phyloP scores from a whole-genome alignment of 2,888 invertebrate genomes.

The Stenoptilia bipunctidactyla region DNA sequence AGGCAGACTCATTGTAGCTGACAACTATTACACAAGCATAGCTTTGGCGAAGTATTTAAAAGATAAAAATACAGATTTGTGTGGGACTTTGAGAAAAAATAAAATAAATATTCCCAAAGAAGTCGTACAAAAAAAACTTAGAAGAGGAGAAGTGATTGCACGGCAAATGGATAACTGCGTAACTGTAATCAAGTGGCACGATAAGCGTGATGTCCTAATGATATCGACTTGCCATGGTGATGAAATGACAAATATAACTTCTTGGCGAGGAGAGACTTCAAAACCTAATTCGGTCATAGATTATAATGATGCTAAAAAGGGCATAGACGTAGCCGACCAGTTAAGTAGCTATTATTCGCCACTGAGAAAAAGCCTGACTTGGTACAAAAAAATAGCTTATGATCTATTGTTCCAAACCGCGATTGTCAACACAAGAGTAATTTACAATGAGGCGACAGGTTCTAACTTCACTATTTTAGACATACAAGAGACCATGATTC shows the following conservation, averaged over 20 bases:
- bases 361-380: constrained; percentile 7
- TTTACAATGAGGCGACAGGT: constrained; percentile 6
- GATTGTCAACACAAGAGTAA: constrained; percentile 5
- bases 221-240: constrained; percentile 17
- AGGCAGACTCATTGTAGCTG: constrained; percentile 14
- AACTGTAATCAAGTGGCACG: constrained; percentile 17
- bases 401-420: constrained; percentile 4
- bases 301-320: constrained; percentile 13
- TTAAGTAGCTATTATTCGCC: constrained; percentile 11
- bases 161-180: constrained; percentile 14
- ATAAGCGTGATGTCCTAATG: constrained; percentile 16
- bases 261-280: not conserved
- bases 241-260: constrained; percentile 9
- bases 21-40: constrained; percentile 16
- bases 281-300: constrained; percentile 7
- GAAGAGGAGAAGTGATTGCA: constrained; percentile 11
- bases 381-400: not conserved
- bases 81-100: constrained; percentile 17
- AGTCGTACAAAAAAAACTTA: constrained; percentile 11
- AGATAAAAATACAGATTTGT: constrained; percentile 13
- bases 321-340: constrained; percentile 10
- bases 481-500: constrained; percentile 5
- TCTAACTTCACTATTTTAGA: constrained; percentile 3
- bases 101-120: constrained; percentile 13
- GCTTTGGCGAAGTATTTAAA: constrained; percentile 6